A percentile compares a stretch with the other conserved stretches of the same genome.
phyloP scores from a whole-genome alignment of 92 coral and sea anemone species.

The Pocillopora grandis region DNA sequence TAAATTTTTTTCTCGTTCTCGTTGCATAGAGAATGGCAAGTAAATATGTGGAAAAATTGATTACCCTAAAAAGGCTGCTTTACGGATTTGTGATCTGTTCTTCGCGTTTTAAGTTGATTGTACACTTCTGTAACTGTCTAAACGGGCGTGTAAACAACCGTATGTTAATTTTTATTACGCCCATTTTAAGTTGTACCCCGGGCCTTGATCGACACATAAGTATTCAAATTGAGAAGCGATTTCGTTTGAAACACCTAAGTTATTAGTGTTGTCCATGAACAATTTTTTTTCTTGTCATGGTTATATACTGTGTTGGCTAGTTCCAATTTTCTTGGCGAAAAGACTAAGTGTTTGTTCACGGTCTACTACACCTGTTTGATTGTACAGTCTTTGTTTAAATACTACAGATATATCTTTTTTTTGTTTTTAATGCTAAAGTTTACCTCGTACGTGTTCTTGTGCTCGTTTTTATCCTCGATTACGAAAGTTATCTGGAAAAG shows the following conservation, averaged over 20 bases:
- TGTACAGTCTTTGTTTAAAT: conserved; percentile 7
- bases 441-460: not conserved
- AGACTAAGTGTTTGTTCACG: not conserved
- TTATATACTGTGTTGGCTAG: not conserved
- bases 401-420: not conserved
- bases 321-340: not conserved
- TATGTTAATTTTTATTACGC: conserved; percentile 31
- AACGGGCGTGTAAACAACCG: conserved; percentile 39
- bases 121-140: not conserved
- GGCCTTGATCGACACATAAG: not conserved
- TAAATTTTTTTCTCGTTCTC: no score
- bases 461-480: not conserved
- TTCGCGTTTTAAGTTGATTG: conserved; percentile 9
- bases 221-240: not conserved
- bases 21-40: no score
- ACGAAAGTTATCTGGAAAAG: not conserved
- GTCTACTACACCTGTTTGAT: conserved; percentile 23
- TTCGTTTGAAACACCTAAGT: not conserved
- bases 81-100: not conserved
- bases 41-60: not conserved
- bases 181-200: conserved; percentile 2
- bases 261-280: not conserved
- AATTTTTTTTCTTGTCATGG: not conserved
- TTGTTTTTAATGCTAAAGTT: not conserved
- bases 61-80: not conserved